phyloP scores from a whole-genome alignment of 2,888 invertebrate genomes.

The Azorinus chamasolen region DNA sequence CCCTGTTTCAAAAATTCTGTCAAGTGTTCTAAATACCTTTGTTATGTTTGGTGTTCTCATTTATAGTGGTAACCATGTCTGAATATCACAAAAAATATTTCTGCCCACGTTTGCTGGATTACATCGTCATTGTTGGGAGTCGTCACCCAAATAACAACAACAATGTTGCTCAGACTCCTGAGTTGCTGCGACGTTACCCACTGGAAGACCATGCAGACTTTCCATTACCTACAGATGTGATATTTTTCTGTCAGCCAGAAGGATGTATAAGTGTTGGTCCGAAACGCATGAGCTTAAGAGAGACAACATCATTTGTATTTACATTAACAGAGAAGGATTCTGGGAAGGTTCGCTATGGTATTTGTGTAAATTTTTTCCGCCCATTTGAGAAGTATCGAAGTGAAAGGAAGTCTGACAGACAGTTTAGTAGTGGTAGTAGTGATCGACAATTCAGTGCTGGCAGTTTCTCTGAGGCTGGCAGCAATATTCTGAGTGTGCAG shows the following conservation, averaged over 20 bases:
- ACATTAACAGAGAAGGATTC: constrained; percentile 99
- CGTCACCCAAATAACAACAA: constrained; percentile 88
- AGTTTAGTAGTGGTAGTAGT: constrained; percentile 60
- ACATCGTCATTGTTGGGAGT: constrained; percentile 98
- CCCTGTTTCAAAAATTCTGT: no score
- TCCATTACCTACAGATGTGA: constrained; percentile 98
- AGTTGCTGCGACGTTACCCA: constrained; percentile 96
- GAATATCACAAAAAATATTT: constrained; percentile 86
- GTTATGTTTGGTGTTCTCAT: no score
- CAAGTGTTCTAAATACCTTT: no score
- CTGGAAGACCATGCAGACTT: constrained; percentile 98
- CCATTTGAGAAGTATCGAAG: constrained; percentile 89
- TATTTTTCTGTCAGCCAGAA: constrained; percentile 99
- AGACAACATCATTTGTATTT: constrained; percentile 98
- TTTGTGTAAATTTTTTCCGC: constrained; percentile 99
- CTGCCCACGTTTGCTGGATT: constrained; percentile 92
- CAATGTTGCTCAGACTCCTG: constrained; percentile 92
- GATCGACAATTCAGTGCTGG: constrained; percentile 56
- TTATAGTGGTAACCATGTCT: constrained; percentile 51
- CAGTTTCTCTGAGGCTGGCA: constrained; percentile 61
- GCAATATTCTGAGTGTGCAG: constrained; percentile 64
- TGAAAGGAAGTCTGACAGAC: constrained; percentile 63
- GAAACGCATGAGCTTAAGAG: constrained; percentile 90
- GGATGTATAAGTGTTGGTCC: constrained; percentile 96
- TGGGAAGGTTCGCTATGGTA: constrained; percentile 92